Evolutionary conservation across 2,888 invertebrate genomes (phyloP), one percentile per base, ranked within the genome.

Genomic region (Tetropium fuscum): DNA sequence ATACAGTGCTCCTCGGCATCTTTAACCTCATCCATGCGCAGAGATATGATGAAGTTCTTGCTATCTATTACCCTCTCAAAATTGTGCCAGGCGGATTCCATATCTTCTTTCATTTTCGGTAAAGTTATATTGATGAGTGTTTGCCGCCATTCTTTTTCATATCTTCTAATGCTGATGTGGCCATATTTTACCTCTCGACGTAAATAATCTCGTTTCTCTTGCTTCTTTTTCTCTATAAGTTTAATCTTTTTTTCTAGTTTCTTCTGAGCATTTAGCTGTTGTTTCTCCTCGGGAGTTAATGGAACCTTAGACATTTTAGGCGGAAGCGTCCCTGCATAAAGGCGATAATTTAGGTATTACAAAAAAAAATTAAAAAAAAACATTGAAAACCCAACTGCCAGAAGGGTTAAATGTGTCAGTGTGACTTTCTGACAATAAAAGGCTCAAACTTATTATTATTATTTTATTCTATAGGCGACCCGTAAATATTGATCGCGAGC

Each of bases 41-140:
- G 59, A 2, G 79, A 79, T 25, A 81, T 80, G 2, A 74, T 74
- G 62, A 83, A 82, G 68, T 84, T 81, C 65, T 84, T 84, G 20
- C 77, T 75, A 65, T 85, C 85, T 5, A 84, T 66, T 1, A 78
- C 73, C 11, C 81, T 77, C 53, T 85, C 83, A 65, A 84, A 84
- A 44, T 78, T 79, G 34, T 78, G 80, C 81, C 82, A 82, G 1
- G 80, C 78, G 40, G 80, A 79, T 54, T 80, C 77, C 20, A 83
- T 49, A 47, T 84, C 81, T 51, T 78, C 74, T 34, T 70, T 71
- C 69, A 83, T 79, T 30, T 75, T 69, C 1, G 83, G 83, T 55
- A 83, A 59, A 27, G 81, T 75, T 2, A 82, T 74, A 1, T 72
- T 70, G 20, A 79, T 73, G 49, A 84, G 72, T 71, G 81, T 77